phyloP scores from a whole-genome alignment of 2,888 invertebrate species.

The Thymelicus acteon region DNA sequence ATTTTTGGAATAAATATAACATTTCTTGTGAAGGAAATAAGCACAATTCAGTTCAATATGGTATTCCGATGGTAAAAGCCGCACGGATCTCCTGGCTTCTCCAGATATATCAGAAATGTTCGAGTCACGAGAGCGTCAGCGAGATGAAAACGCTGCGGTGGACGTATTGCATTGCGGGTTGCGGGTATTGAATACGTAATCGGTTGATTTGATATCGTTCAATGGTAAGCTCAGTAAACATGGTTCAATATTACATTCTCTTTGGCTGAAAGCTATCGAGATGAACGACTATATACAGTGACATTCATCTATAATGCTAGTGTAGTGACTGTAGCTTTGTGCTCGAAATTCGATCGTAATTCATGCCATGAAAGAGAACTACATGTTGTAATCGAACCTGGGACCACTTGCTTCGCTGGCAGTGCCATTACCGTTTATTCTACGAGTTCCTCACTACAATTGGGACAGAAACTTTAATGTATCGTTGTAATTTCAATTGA shows the following conservation, averaged over 20 bases:
- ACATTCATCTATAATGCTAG: too few relatives aligned
- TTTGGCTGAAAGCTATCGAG: background rate
- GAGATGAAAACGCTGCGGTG: background rate
- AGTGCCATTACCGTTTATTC: too few relatives aligned
- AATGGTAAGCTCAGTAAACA: background rate
- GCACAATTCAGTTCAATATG: background rate
- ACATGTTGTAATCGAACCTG: too few relatives aligned
- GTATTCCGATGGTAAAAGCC: background rate
- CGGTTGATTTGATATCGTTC: conserved; percentile 7
- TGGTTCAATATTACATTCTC: background rate
- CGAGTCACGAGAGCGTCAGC: background rate
- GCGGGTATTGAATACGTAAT: conserved; percentile 19
- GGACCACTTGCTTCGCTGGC: too few relatives aligned
- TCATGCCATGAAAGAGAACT: too few relatives aligned
- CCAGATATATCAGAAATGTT: conserved; percentile 12
- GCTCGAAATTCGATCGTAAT: too few relatives aligned
- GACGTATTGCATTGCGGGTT: conserved; percentile 12
- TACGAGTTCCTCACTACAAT: too few relatives aligned
- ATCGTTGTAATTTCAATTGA: too few relatives aligned
- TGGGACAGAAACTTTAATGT: too few relatives aligned
- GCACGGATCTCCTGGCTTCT: background rate
- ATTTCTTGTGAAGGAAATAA: background rate
- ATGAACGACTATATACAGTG: too few relatives aligned
- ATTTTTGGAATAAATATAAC: too few relatives aligned
- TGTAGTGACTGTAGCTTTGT: too few relatives aligned